Evolutionary conservation across 1,140 invertebrate species (phyloP).

Genomic region (Lerema accius): DNA sequence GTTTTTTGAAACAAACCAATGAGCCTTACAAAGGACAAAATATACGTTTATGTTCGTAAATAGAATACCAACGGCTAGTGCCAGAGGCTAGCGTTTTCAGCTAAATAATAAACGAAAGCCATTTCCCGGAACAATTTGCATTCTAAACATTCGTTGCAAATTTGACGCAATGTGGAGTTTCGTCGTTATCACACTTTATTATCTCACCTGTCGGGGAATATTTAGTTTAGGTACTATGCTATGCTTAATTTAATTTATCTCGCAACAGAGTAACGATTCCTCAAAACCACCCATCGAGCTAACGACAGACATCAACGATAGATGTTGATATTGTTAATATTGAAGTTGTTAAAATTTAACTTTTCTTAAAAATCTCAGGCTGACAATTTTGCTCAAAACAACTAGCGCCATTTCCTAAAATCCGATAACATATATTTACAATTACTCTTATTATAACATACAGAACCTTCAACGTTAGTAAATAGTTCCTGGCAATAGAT

Average conservation of each 20-base stretch:
- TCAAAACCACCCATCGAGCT: too few species aligned
- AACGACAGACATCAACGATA: too few species aligned
- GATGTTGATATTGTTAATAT: too few species aligned
- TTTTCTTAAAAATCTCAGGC: too few species aligned
- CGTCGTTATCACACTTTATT: conserved; percentile 16
- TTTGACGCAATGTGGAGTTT: conserved; percentile 26
- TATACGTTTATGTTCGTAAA: not conserved
- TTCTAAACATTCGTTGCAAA: conserved; percentile 25
- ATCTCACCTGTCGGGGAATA: conserved; percentile 8
- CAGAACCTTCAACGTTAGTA: not conserved
- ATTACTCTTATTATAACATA: not conserved
- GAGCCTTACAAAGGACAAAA: too few species aligned
- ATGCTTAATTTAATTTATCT: too few species aligned
- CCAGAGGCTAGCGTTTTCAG: conserved; percentile 9
- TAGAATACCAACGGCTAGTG: not conserved
- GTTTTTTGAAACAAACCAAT: too few species aligned
- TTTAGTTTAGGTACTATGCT: not conserved
- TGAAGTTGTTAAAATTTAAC: too few species aligned
- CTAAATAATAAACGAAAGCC: conserved; percentile 23
- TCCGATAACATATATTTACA: too few species aligned
- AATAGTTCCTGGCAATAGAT: conserved; percentile 11
- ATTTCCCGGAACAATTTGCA: conserved; percentile 26
- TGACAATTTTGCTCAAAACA: too few species aligned
- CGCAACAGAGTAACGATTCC: too few species aligned
- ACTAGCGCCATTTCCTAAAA: too few species aligned